phyloP scores from a whole-genome alignment of 2,797 vertebrate species.

The Gallinago nigripennis region DNA sequence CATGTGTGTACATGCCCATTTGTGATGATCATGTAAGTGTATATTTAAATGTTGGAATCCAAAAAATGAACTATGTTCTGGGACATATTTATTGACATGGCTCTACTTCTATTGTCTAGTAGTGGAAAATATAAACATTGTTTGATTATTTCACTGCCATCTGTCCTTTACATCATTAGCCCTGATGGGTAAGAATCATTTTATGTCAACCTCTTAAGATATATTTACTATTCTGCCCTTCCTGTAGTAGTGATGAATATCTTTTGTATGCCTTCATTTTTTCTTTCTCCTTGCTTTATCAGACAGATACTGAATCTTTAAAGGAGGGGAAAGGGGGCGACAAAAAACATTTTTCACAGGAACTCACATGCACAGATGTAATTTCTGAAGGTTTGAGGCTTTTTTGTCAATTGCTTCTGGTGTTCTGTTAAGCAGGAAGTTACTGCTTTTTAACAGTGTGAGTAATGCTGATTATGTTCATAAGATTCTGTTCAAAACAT shows the following conservation, averaged over 20 bases:
- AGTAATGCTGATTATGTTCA: background rate
- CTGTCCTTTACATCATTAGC: background rate
- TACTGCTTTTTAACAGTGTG: background rate
- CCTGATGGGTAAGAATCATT: fast-evolving
- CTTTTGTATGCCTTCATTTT: background rate
- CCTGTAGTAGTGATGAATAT: background rate
- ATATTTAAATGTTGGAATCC: background rate
- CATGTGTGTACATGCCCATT: background rate
- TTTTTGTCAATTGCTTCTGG: background rate
- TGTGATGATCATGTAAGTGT: background rate
- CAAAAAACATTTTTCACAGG: background rate
- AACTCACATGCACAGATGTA: background rate
- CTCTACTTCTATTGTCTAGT: background rate
- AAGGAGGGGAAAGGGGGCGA: background rate
- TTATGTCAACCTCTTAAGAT: background rate
- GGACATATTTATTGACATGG: background rate
- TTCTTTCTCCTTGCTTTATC: background rate
- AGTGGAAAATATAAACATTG: background rate
- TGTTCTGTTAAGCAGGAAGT: background rate
- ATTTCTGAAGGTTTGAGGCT: background rate
- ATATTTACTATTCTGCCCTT: background rate
- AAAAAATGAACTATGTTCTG: background rate
- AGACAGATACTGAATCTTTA: background rate
- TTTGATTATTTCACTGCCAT: background rate
- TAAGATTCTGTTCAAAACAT: background rate